These are phyloP conservation scores for Adrianichthys oophorus DNA, from an alignment of 2,797 vertebrate species.

Conservation along the genomic window DNA sequence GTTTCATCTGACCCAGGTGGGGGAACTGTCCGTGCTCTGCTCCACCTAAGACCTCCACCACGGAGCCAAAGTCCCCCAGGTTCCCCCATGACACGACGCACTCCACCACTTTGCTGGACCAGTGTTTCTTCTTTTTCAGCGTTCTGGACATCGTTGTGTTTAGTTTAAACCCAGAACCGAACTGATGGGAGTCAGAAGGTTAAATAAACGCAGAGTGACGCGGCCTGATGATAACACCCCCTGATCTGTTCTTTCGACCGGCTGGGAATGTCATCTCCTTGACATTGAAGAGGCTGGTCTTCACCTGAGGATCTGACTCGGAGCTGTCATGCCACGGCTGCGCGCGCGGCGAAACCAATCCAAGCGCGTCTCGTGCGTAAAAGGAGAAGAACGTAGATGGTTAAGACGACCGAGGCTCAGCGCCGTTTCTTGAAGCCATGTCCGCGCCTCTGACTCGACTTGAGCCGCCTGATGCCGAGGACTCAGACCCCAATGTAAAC, in stretches of 20 bases:
- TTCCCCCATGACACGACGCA: constrained; percentile 89
- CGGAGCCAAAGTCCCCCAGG: constrained; percentile 83
- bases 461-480: constrained; percentile 14
- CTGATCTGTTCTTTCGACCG: constrained; percentile 49
- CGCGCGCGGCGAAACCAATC: constrained; percentile 30
- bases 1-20: constrained; percentile 82
- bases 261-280: constrained; percentile 57
- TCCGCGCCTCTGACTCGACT: background rate
- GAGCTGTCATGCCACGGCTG: constrained; percentile 43
- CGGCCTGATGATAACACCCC: constrained; percentile 48
- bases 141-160: constrained; percentile 87
- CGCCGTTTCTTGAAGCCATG: constrained; percentile 1
- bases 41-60: constrained; percentile 86
- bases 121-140: constrained; percentile 96
- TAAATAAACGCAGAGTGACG: constrained; percentile 46
- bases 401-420: background rate
- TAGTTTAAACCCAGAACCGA: constrained; percentile 13
- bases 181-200: constrained; percentile 20
- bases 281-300: constrained; percentile 26
- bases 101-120: constrained; percentile 95
- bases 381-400: constrained; percentile 31
- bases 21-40: constrained; percentile 86
- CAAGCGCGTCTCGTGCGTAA: constrained; percentile 63
- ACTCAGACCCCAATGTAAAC: constrained; percentile 38
- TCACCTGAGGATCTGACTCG: constrained; percentile 17